Evolutionary conservation across 2,888 invertebrate genomes (phyloP).

Genomic region (Helicoverpa assulta): DNA sequence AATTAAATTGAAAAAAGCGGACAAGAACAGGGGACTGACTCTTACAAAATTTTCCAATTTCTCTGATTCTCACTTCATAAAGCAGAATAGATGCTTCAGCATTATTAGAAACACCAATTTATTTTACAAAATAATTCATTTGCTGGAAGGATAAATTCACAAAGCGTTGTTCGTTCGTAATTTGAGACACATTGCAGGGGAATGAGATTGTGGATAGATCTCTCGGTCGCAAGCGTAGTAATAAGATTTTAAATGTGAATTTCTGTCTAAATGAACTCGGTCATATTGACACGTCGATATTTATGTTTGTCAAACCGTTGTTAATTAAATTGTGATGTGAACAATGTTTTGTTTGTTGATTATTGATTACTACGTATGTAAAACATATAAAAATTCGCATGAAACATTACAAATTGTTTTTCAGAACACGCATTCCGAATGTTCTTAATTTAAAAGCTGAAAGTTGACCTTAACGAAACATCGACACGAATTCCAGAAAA

Average conservation of each 20-base stretch:
- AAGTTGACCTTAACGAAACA: constrained; percentile 21
- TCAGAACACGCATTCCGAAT: constrained; percentile 1
- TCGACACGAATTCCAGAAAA: constrained; percentile 41
- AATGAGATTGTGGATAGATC: constrained; percentile 68
- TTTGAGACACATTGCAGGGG: constrained; percentile 72
- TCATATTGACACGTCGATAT: constrained; percentile 67
- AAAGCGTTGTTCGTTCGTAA: constrained; percentile 72
- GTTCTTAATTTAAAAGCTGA: constrained; percentile 14
- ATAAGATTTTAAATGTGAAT: constrained; percentile 85
- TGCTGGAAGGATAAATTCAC: constrained; percentile 73
- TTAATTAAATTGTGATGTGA: constrained; percentile 60
- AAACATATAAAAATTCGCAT: background rate
- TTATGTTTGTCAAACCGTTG: constrained; percentile 62
- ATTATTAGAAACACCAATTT: constrained; percentile 71
- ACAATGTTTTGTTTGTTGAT: constrained; percentile 56
- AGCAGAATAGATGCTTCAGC: constrained; percentile 59
- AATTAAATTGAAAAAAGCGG: constrained; percentile 59
- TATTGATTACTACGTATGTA: constrained; percentile 21
- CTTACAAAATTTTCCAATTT: constrained; percentile 58
- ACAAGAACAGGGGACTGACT: constrained; percentile 32
- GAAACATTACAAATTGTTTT: constrained; percentile 2
- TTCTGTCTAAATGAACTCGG: constrained; percentile 78
- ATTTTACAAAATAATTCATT: constrained; percentile 73
- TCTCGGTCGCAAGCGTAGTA: constrained; percentile 70
- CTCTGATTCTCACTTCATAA: constrained; percentile 68